Evolutionary conservation across 2,888 invertebrate species (phyloP).

Genomic region (Eurytoma californica): DNA sequence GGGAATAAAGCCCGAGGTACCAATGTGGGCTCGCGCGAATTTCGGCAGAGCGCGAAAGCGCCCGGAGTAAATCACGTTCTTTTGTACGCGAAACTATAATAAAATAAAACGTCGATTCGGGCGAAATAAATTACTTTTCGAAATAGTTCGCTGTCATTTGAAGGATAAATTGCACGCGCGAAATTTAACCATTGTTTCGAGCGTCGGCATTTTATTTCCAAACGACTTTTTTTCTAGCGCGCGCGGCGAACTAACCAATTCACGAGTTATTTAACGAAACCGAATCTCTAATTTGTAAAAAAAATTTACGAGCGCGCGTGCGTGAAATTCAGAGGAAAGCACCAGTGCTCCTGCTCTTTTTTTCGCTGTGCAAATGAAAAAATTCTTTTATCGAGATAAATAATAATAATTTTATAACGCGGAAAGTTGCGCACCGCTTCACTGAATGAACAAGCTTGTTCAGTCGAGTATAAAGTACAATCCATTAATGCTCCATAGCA

Average conservation of each 20-base stretch:
- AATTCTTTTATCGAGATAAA: no score
- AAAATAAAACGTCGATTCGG: constrained; percentile 16
- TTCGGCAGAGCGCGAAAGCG: constrained; percentile 20
- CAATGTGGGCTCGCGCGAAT: constrained; percentile 7
- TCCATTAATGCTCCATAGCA: not conserved
- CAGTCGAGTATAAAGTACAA: not conserved
- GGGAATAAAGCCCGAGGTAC: constrained; percentile 10
- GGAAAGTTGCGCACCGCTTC: no score
- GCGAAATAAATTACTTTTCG: not conserved
- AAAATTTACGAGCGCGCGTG: not conserved
- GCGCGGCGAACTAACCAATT: no score
- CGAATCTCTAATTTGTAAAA: not conserved
- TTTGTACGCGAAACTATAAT: constrained; percentile 19
- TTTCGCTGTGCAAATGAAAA: no score
- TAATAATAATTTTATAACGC: no score
- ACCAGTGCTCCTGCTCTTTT: no score
- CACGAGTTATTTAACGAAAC: not conserved
- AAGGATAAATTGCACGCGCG: no score
- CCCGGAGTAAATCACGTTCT: constrained; percentile 35
- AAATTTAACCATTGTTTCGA: not conserved
- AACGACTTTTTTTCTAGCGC: not conserved
- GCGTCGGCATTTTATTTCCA: not conserved
- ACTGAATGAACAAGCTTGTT: no score
- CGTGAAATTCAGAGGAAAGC: not conserved
- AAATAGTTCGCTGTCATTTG: not conserved